Base-by-base conservation (phyloP, 2,888 invertebrate genomes). In the Helicoverpa assulta region DNA sequence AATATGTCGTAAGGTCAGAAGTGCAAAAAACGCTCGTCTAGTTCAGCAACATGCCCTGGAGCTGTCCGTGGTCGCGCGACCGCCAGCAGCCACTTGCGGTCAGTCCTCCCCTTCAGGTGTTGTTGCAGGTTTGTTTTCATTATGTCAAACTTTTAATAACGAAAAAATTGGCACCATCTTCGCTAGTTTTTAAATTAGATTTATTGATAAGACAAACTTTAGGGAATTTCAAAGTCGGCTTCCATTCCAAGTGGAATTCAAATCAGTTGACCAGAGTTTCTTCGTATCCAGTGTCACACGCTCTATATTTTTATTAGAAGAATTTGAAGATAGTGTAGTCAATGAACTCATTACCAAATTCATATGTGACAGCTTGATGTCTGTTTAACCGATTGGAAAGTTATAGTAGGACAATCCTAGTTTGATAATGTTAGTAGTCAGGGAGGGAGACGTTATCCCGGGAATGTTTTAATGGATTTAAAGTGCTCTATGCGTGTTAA, bases 51-150 rank as follows among this genome's bases (percentile, higher is more conserved):
- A 95, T 95, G 95, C 93, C 95, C 83, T 95, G 94, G 95, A 93
- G 85, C 75, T 95, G 95, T 78, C 94, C 94, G 84, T 95, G 95
- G 95, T 94, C 95, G 73, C 92, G 91, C 60, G 92, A 91, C 75
- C 92, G 91, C 64, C 93, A 90, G 87, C 89, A 89, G 65, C 89
- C 92, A 77, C 86, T 89, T 51, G 89, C 86, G 84, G 91, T 93
- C 85, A 93, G 91, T 81, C 89, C 90, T 69, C 92, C 94, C 69
- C 86, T 92, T 64, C 91, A 92, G 63, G 84, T 92, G 73, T 80
- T 92, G 65, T 76, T 89, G 64, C 91, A 94, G 95, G 95, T 95
- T 89, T 85, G 94, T 91, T 80, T 79, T 61, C 64, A 58, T 67
- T 67, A 52, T 61, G 33, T 33, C 55, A 58, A 47, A 33, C 10